Conservation (phyloP, 2,113 vertebrate genomes). For the Limanda limanda region DNA sequence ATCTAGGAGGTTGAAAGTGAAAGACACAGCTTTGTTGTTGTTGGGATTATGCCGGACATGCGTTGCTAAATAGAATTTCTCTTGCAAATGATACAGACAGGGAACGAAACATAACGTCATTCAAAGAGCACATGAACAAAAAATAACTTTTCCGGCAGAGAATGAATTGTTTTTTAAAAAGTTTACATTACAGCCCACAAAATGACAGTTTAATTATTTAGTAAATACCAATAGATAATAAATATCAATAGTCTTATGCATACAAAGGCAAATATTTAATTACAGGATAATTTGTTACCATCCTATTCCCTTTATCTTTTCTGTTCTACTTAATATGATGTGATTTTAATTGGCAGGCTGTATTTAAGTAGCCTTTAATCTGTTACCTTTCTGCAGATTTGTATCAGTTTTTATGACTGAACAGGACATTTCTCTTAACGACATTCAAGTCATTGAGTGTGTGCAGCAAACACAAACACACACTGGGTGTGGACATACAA, state of each 20-base stretch:
- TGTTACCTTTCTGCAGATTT: neutral
- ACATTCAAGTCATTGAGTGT: neutral
- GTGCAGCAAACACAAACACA: neutral
- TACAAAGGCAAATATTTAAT: neutral
- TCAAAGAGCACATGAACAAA: conserved; percentile 56
- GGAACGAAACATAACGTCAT: neutral
- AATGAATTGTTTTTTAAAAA: neutral
- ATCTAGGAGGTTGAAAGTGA: neutral
- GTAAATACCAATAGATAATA: neutral
- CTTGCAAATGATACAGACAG: neutral
- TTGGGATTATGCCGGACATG: neutral
- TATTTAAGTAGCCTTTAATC: neutral
- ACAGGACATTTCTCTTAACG: neutral
- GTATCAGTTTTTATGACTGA: neutral
- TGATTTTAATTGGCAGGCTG: neutral
- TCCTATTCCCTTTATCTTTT: neutral
- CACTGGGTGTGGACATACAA: neutral
- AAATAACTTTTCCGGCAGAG: conserved; percentile 3
- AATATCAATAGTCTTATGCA: neutral
- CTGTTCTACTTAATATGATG: neutral
- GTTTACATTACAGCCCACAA: conserved; percentile 2
- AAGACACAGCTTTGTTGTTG: neutral
- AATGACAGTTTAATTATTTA: conserved; percentile 6
- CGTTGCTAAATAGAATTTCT: neutral
- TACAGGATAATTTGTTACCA: too few relatives aligned